Evolutionary conservation across 1,140 invertebrate genomes (phyloP).

Genomic region (Tetranychus urticae): DNA sequence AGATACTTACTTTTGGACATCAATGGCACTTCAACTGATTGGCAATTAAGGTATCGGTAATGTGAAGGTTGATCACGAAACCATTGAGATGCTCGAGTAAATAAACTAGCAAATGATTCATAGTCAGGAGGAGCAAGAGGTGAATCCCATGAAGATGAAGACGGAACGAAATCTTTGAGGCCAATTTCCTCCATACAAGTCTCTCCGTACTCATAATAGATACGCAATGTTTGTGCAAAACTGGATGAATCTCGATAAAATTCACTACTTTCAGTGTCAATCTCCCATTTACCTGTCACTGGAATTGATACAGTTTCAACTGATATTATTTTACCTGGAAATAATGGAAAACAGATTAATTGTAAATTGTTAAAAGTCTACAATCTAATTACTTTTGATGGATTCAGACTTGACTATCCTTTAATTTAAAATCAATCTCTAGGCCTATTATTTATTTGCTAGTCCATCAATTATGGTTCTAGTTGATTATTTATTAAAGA

Average conservation of each 20-base stretch:
- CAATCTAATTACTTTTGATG: neutral
- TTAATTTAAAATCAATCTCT: neutral
- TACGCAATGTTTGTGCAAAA: neutral
- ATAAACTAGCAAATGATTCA: conserved; percentile 1
- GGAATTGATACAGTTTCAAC: conserved; percentile 4
- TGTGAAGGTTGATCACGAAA: neutral
- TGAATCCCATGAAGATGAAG: conserved; percentile 1
- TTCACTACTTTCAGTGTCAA: neutral
- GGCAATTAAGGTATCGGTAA: neutral
- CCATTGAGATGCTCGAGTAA: neutral
- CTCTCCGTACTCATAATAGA: conserved; percentile 4
- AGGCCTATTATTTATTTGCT: too few species aligned
- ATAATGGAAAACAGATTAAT: neutral
- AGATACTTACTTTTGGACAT: neutral
- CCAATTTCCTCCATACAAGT: neutral
- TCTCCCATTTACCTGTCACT: neutral
- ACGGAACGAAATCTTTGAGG: conserved; percentile 4
- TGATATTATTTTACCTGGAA: conserved; percentile 2
- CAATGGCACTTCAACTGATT: neutral
- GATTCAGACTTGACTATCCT: neutral
- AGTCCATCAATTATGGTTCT: too few species aligned
- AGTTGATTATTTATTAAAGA: too few species aligned
- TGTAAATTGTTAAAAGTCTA: neutral
- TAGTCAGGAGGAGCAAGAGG: conserved; percentile 2
- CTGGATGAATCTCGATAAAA: neutral